phyloP scores from a whole-genome alignment of 1,140 invertebrate genomes.

The Drosophila saltans region DNA sequence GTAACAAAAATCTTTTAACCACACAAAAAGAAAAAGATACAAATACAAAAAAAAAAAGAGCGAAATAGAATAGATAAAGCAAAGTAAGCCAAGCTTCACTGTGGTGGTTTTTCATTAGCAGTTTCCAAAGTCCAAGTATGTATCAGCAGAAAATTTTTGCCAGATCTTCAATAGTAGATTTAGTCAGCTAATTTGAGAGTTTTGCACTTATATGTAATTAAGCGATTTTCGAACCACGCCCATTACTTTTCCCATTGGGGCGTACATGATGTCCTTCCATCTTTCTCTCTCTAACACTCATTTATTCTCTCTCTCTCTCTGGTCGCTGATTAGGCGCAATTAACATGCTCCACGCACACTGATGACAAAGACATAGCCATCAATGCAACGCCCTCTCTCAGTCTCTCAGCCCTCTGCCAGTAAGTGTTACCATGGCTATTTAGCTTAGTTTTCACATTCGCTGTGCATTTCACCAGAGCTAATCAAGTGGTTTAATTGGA shows the following conservation, averaged over 20 bases:
- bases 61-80: not conserved
- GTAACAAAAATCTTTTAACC: conserved; percentile 65
- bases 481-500: conserved; percentile 80
- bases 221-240: conserved; percentile 54
- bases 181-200: conserved; percentile 42
- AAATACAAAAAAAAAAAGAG: not conserved
- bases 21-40: conserved; percentile 14
- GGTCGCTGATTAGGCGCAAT: conserved; percentile 70
- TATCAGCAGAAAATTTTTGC: conserved; percentile 29
- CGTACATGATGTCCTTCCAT: conserved; percentile 19
- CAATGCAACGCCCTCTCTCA: conserved; percentile 7
- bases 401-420: not conserved
- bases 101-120: not conserved
- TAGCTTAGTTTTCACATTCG: conserved; percentile 11
- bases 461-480: conserved; percentile 47
- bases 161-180: conserved; percentile 41
- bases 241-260: conserved; percentile 12
- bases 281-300: conserved; percentile 32
- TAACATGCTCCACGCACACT: conserved; percentile 73
- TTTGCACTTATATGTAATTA: conserved; percentile 60
- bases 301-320: conserved; percentile 24
- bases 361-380: conserved; percentile 4
- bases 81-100: not conserved
- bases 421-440: conserved; percentile 5
- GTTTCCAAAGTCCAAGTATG: not conserved